phyloP scores from a whole-genome alignment of 2,113 vertebrate genomes.

The Hemicordylus capensis region DNA sequence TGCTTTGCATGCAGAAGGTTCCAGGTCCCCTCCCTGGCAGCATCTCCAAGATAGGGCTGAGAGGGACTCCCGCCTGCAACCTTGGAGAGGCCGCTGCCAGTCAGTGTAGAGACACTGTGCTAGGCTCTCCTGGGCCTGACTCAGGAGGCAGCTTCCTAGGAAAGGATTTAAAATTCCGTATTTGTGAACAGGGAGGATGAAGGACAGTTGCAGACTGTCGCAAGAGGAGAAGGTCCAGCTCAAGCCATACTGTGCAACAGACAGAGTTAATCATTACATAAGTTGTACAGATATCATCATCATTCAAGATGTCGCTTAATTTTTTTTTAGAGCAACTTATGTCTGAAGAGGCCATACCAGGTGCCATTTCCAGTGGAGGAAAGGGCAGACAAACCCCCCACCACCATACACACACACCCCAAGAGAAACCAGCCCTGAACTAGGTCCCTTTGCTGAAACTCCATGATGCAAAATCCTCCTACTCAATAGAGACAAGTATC shows the following conservation, averaged over 20 bases:
- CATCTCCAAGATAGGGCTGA: too few species aligned
- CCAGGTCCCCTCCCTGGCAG: too few species aligned
- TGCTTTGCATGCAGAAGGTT: too few species aligned
- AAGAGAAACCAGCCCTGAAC: not conserved
- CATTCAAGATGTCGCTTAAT: not conserved
- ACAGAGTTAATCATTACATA: slow-evolving; percentile 59
- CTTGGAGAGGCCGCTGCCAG: too few species aligned
- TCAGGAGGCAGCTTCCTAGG: too few species aligned
- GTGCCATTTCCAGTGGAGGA: not conserved
- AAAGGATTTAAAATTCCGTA: slow-evolving; percentile 33
- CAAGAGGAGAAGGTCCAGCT: slow-evolving; percentile 41
- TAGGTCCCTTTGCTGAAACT: too few species aligned
- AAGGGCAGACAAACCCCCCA: not conserved
- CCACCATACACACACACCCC: too few species aligned
- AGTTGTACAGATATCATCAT: slow-evolving; percentile 4
- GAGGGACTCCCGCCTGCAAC: too few species aligned
- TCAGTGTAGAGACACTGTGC: too few species aligned
- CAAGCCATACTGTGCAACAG: not conserved
- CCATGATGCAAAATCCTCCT: not conserved
- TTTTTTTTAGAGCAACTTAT: not conserved
- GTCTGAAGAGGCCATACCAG: not conserved
- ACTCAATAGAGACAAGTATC: not conserved
- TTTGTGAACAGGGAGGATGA: slow-evolving; percentile 32
- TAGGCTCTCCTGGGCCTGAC: too few species aligned
- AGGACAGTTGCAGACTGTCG: slow-evolving; percentile 26